phyloP scores from a whole-genome alignment of 2,113 vertebrate genomes.

The Silurus asotus region DNA sequence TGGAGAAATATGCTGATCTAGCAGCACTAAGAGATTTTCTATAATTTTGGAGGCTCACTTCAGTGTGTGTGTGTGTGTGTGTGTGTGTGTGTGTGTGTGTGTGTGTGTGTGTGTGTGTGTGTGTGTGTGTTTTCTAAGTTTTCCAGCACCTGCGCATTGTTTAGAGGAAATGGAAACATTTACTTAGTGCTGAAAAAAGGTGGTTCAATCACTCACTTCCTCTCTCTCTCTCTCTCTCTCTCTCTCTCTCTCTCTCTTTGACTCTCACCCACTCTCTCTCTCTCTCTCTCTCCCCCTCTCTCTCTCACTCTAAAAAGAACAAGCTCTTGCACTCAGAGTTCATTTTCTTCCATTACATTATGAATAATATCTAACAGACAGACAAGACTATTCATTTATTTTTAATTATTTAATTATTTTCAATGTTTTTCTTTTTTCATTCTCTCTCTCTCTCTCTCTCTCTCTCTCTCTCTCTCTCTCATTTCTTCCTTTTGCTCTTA shows the following conservation, averaged over 20 bases:
- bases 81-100: background rate
- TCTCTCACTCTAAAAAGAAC: background rate
- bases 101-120: background rate
- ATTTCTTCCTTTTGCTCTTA: background rate
- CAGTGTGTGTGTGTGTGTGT: background rate
- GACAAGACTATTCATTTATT: background rate
- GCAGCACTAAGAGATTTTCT: too few species aligned
- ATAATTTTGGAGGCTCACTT: too few species aligned
- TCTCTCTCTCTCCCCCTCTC: background rate
- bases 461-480: background rate
- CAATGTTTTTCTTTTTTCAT: too few species aligned
- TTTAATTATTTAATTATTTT: background rate
- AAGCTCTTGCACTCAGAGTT: background rate
- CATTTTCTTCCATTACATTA: background rate
- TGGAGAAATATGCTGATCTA: too few species aligned
- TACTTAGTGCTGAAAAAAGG: slow-evolving; percentile 19
- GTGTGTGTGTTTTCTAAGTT: slow-evolving; percentile 13
- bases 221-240: slow-evolving; percentile 5
- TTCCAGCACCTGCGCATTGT: slow-evolving; percentile 41
- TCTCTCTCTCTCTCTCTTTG: background rate
- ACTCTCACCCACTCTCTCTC: slow-evolving; percentile 30
- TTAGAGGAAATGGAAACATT: slow-evolving; percentile 35
- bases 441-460: background rate
- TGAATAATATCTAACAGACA: background rate
- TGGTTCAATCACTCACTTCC: slow-evolving; percentile 37